Evolutionary conservation across 2,888 invertebrate species (phyloP).

Genomic region (Nymphalis urticae): DNA sequence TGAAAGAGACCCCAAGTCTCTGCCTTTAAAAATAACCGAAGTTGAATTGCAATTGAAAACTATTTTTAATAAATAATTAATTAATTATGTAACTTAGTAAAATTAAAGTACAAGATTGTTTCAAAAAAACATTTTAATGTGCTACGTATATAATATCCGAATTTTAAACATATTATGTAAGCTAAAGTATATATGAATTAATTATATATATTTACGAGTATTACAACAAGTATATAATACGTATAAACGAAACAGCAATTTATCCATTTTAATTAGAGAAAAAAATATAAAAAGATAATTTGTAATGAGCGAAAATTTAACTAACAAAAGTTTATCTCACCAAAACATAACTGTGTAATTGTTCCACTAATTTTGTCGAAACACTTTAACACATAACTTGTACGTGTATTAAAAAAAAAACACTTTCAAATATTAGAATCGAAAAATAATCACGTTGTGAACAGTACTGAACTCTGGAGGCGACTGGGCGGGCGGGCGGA

Average conservation of each 20-base stretch:
- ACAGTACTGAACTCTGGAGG: constrained; percentile 60
- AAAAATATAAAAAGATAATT: constrained; percentile 6
- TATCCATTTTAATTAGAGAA: constrained; percentile 10
- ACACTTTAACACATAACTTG: constrained; percentile 6
- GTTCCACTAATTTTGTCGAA: constrained; percentile 3
- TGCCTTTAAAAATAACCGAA: background rate
- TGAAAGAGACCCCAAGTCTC: constrained; percentile 3
- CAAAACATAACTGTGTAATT: constrained; percentile 14
- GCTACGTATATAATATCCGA: no score
- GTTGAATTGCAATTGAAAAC: background rate
- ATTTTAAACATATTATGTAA: no score
- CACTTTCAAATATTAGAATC: constrained; percentile 10
- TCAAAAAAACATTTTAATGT: no score
- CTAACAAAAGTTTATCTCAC: constrained; percentile 16
- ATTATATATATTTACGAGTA: no score
- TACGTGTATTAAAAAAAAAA: constrained; percentile 16
- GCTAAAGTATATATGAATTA: no score
- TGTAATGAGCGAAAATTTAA: background rate
- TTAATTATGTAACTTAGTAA: background rate
- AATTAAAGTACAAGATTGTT: no score
- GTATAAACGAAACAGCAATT: background rate
- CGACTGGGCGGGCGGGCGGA: constrained; percentile 78
- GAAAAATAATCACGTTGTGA: constrained; percentile 43
- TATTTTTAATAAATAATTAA: background rate
- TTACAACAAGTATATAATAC: no score